phyloP scores from a whole-genome alignment of 2,113 vertebrate genomes.

The Sebastes fasciatus region DNA sequence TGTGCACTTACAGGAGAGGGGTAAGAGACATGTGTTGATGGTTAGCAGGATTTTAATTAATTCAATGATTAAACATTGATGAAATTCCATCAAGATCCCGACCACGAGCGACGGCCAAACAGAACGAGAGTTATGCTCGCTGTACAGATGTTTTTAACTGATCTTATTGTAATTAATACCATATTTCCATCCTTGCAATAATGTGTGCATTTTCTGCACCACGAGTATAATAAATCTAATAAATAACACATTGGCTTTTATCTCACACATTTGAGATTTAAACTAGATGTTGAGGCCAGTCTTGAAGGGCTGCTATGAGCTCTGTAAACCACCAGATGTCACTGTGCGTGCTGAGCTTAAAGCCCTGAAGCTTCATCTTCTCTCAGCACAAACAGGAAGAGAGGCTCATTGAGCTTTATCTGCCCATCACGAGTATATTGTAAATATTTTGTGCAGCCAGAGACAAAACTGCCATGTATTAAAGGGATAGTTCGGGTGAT shows the following conservation, averaged over 20 bases:
- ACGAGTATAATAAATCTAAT: background rate
- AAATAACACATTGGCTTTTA: background rate
- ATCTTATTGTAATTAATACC: background rate
- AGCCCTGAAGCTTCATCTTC: background rate
- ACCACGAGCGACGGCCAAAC: constrained; percentile 1
- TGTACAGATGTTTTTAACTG: constrained; percentile 4
- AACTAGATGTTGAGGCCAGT: background rate
- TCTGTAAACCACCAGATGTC: constrained; percentile 47
- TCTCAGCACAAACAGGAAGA: background rate
- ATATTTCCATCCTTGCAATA: too few species aligned
- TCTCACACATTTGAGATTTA: background rate
- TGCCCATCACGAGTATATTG: background rate
- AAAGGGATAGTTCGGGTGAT: too few species aligned
- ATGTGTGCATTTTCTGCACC: background rate
- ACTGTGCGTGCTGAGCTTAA: background rate
- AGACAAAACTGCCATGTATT: background rate
- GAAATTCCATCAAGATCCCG: background rate
- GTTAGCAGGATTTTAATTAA: constrained; percentile 2
- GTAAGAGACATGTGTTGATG: constrained; percentile 79
- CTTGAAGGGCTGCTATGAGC: background rate
- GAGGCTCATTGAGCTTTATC: background rate
- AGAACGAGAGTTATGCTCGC: background rate
- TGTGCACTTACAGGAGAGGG: constrained; percentile 98
- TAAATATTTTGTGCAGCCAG: background rate
- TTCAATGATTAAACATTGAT: background rate